Base-by-base conservation (phyloP, 2,888 invertebrate genomes). In the Anorthoa munda region DNA sequence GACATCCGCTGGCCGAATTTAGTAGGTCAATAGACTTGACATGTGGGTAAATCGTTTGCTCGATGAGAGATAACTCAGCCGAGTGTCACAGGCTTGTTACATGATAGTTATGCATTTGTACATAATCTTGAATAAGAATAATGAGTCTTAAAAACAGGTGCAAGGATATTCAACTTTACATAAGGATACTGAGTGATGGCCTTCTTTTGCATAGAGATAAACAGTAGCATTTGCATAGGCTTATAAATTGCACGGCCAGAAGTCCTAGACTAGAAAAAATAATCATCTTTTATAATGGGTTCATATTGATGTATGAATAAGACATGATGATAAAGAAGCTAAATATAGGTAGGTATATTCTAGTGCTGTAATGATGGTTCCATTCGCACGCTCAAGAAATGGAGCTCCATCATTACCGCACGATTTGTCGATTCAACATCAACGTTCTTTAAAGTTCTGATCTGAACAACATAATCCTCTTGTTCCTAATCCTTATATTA, bases 11-110 rank as follows among this genome's bases (percentile, higher is more conserved):
- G 51, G 58, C 31, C 56, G 58, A 68, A 71, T 72, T 64, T 77
- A 60, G 80, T 82, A 59, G 77, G 86, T 86, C 79, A 86, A 70
- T 81, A 75, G 71, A 72, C 68, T 48, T 70, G 72, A 66, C 59
- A 68, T 77, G 84, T 72, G 65, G 75, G 77, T 73, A 72, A 80
- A 79, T 69, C 59, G 68, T 81, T 81, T 71, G 60, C 60, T 68
- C 50, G 72, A 71, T 65, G 75, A 73, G 39, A 75, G 66, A 72
- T 82, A 72, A 64, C 56, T 74, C 56, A 55, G 26, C 50, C 23
- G 51, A 26, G 65, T 65, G 46, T 23, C 39, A 58, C 50, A 79
- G 70, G 70, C 15, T 59, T 17, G 58, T 48, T 50, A 61, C 50
- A 45, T 55, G 39, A 60, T 46, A 53, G 48, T 23, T 39, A 56